phyloP scores from a whole-genome alignment of 1,140 invertebrate genomes.

The Drosophila orena region DNA sequence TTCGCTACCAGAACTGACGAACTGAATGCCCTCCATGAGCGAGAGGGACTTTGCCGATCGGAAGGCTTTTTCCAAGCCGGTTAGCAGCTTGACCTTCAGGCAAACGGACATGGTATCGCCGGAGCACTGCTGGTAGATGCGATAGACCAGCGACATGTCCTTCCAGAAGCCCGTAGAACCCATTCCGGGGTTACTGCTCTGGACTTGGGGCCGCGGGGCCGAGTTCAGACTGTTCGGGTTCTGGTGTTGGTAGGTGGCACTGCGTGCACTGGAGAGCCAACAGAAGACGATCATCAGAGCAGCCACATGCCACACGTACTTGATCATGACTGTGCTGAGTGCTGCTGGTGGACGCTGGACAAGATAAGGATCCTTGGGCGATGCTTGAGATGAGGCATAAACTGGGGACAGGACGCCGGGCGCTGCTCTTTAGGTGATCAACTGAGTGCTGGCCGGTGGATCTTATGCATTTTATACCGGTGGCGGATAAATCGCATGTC shows the following conservation, averaged over 20 bases:
- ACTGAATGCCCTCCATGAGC: conserved; percentile 89
- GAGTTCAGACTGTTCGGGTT: conserved; percentile 53
- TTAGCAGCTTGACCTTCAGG: conserved; percentile 90
- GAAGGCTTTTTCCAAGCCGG: conserved; percentile 89
- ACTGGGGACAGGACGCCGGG: conserved; percentile 32
- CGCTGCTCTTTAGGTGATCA: conserved; percentile 59
- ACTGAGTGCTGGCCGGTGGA: conserved; percentile 69
- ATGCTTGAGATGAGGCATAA: conserved; percentile 45
- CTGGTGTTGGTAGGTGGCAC: conserved; percentile 65
- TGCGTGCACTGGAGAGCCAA: conserved; percentile 69
- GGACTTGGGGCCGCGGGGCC: conserved; percentile 19
- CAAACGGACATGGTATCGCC: conserved; percentile 89
- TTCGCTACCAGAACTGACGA: conserved; percentile 85
- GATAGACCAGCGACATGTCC: conserved; percentile 75
- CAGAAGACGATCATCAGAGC: conserved; percentile 76
- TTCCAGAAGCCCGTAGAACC: conserved; percentile 66
- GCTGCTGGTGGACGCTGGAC: conserved; percentile 17
- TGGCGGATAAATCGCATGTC: conserved; percentile 69
- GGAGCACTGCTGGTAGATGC: conserved; percentile 91
- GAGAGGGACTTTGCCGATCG: conserved; percentile 87
- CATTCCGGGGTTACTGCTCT: conserved; percentile 2
- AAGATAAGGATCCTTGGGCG: conserved; percentile 32
- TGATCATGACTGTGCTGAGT: conserved; percentile 61
- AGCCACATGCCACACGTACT: conserved; percentile 78
- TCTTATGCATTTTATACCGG: conserved; percentile 78